Percentiles rank a stretch among this genome's conserved stretches.
These are phyloP conservation scores for Achlya flavicornis DNA, from an alignment of 2,888 invertebrate species.

Conservation along the genomic window DNA sequence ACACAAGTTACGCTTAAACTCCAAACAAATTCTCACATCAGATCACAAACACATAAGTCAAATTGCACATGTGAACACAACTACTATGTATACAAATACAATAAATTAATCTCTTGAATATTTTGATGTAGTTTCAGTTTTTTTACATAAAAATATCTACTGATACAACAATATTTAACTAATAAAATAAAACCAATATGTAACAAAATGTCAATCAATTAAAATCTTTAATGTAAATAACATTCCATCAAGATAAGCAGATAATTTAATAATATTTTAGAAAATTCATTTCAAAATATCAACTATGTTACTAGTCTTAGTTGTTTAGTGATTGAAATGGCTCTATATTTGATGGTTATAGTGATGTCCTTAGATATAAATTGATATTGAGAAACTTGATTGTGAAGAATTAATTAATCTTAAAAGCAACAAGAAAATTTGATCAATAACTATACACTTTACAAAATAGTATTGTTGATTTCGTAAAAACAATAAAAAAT, in stretches of 20 bases:
- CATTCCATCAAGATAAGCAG: slow-evolving; percentile 65
- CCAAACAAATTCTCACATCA: slow-evolving; percentile 76
- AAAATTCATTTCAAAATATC: slow-evolving; percentile 14
- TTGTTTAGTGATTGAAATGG: slow-evolving; percentile 25
- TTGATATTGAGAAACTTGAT: slow-evolving; percentile 54
- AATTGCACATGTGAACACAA: slow-evolving; percentile 78
- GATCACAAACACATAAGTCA: slow-evolving; percentile 80
- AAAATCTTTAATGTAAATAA: slow-evolving; percentile 62
- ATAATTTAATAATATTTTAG: slow-evolving; percentile 42
- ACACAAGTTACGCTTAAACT: slow-evolving; percentile 75
- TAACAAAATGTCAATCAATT: slow-evolving; percentile 71
- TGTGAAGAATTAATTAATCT: slow-evolving; percentile 46
- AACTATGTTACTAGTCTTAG: not conserved
- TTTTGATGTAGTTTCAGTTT: slow-evolving; percentile 62
- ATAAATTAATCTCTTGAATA: slow-evolving; percentile 81
- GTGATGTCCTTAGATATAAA: slow-evolving; percentile 58
- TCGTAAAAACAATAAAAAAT: slow-evolving; percentile 65
- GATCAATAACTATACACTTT: slow-evolving; percentile 43
- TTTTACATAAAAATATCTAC: slow-evolving; percentile 76
- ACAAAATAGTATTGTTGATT: slow-evolving; percentile 52
- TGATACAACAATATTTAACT: slow-evolving; percentile 70
- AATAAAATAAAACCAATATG: slow-evolving; percentile 67
- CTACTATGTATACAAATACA: slow-evolving; percentile 70
- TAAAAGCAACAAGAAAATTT: slow-evolving; percentile 58
- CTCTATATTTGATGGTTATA: slow-evolving; percentile 40